A percentile compares a stretch with the other conserved stretches of the same genome.
These are phyloP conservation scores for Limnephilus lunatus DNA, from an alignment of 2,888 invertebrate genomes.

Conservation along the genomic window DNA sequence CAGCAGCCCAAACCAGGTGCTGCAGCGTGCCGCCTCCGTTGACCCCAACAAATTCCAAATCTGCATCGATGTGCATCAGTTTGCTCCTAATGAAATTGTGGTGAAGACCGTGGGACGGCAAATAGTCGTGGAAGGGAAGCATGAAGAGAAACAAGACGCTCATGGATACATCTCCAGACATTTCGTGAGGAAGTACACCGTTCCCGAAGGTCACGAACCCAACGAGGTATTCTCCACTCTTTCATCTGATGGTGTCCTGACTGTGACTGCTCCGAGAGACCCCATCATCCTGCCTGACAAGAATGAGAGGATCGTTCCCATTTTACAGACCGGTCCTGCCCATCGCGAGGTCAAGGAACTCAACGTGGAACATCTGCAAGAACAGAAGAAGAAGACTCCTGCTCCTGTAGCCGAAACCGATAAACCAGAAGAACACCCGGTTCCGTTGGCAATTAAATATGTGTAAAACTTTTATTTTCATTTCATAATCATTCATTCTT, in stretches of 20 bases:
- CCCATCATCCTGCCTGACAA: conserved; percentile 67
- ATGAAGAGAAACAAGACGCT: conserved; percentile 81
- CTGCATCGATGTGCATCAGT: conserved; percentile 86
- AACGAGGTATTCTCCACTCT: conserved; percentile 85
- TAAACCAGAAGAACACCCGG: background rate
- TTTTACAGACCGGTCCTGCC: conserved; percentile 70
- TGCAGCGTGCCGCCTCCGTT: background rate
- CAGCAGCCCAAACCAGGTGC: background rate
- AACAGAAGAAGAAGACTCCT: conserved; percentile 13
- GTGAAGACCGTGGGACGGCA: conserved; percentile 87
- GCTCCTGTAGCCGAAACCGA: background rate
- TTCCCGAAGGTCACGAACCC: conserved; percentile 87
- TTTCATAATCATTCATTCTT: background rate
- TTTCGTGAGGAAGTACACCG: conserved; percentile 81
- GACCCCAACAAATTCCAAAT: conserved; percentile 84
- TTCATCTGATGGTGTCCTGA: conserved; percentile 86
- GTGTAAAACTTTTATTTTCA: background rate
- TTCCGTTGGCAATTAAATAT: conserved; percentile 52
- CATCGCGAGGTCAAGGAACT: conserved; percentile 38
- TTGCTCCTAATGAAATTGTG: conserved; percentile 86
- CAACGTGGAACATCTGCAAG: conserved; percentile 49
- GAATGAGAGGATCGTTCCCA: conserved; percentile 72
- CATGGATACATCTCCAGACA: conserved; percentile 51
- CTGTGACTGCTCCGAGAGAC: conserved; percentile 80
- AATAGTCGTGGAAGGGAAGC: conserved; percentile 87